Evolutionary conservation across 2,113 vertebrate species (phyloP), one percentile per base, ranked within the genome.

Genomic region (Oriolus oriolus): DNA sequence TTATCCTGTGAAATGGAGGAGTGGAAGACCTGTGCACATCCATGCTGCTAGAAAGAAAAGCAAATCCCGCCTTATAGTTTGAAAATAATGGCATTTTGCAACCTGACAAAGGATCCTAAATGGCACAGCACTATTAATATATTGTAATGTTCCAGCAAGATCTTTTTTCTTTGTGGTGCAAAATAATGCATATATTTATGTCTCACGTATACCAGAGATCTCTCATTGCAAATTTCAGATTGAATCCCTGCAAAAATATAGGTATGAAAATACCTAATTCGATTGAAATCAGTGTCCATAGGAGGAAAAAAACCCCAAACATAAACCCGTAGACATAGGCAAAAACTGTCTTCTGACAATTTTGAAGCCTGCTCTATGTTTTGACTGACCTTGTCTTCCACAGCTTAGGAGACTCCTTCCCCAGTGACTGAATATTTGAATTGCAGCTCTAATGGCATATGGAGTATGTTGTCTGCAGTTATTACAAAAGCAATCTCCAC

Each of bases 401-500:
- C 91, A n/a, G 97, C 98, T 92, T 98, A 98, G 5, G 98, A 97
- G 37, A 84, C 84, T 73, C 97, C 98, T 91, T 99, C 97, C 42
- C 95, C 97, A 97, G 96, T 97, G 90, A 97, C 94, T 27, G 98
- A 96, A 33, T 59, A 45, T 80, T 87, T 92, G 97, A 98, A 98
- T 98, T 98, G 98, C 90, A 98, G 97, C 97, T 98, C 98, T 95
- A 98, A 98, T 93, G 99, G 97, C 52, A 97, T 98, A 96, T 97
- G 98, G 95, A 99, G 98, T 70, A 97, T 94, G 84, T 97, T 98
- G 97, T 98, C 98, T 37, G 97, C 98, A 42, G 98, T 98, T 95
- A 97, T 98, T 83, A 98, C 90, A 96, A 98, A 98, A 95, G 98
- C 97, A 74, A 96, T 98, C 93, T 99, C 98, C 27, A 97, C 96